phyloP scores from a whole-genome alignment of 30 jellyfish, hydroid and myxozoan species.

The Chrysaora quinquecirrha region DNA sequence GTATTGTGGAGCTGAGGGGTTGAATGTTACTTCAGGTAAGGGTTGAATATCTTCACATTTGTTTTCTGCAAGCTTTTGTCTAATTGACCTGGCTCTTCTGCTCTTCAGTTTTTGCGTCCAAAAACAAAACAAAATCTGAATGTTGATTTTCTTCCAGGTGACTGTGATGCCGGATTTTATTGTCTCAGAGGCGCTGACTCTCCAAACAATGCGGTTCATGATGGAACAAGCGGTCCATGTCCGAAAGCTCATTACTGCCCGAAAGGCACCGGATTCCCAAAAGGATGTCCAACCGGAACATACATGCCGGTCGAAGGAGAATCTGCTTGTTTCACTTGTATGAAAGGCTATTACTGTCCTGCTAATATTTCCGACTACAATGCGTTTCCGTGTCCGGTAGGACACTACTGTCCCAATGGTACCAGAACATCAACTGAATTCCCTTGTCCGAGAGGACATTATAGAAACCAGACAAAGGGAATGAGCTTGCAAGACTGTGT shows the following conservation, averaged over 20 bases:
- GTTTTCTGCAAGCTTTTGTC: not conserved
- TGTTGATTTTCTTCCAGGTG: constrained; percentile 43
- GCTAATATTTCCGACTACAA: constrained; percentile 81
- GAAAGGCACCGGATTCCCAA: constrained; percentile 84
- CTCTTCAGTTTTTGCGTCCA: no score
- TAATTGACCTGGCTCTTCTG: no score
- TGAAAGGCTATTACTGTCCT: constrained; percentile 93
- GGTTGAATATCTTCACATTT: not conserved
- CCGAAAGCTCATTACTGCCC: constrained; percentile 94
- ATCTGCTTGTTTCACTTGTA: constrained; percentile 70
- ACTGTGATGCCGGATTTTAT: constrained; percentile 92
- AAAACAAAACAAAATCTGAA: no score
- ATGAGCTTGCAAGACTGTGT: constrained; percentile 71
- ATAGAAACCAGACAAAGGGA: constrained; percentile 79
- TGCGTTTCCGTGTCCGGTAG: constrained; percentile 89
- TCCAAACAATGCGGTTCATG: constrained; percentile 79
- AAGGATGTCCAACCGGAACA: constrained; percentile 88
- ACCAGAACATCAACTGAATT: constrained; percentile 75
- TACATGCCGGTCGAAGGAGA: constrained; percentile 91
- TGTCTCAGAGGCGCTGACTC: constrained; percentile 88
- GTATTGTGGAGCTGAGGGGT: constrained; percentile 86
- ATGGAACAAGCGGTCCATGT: constrained; percentile 97
- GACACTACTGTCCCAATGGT: constrained; percentile 93
- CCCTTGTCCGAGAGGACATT: constrained; percentile 95
- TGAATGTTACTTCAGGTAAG: constrained; percentile 92